phyloP scores from a whole-genome alignment of 2,113 vertebrate genomes.

The Centropus unirufus region DNA sequence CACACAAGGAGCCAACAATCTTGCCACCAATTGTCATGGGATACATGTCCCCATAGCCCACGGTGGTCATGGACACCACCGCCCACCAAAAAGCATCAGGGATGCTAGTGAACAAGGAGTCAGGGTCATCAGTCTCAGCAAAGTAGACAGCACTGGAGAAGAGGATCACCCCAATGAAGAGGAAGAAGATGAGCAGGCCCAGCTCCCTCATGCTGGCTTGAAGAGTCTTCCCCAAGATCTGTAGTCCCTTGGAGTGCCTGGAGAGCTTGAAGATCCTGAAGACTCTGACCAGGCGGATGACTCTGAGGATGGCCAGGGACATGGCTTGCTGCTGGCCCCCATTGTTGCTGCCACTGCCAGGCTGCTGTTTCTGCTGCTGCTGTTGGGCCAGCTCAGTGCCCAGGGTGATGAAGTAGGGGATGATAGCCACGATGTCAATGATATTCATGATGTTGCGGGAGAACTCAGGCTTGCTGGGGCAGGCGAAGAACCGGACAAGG shows the following conservation, averaged over 20 bases:
- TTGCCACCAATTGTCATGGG: slow-evolving; percentile 95
- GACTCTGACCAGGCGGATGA: slow-evolving; percentile 92
- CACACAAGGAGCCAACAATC: slow-evolving; percentile 94
- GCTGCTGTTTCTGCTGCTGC: slow-evolving; percentile 81
- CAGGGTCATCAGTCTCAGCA: slow-evolving; percentile 91
- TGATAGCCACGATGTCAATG: slow-evolving; percentile 92
- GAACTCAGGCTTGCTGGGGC: slow-evolving; percentile 91
- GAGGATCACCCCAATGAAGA: slow-evolving; percentile 93
- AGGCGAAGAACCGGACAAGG: slow-evolving; percentile 90
- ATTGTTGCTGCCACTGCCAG: slow-evolving; percentile 73
- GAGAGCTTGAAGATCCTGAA: slow-evolving; percentile 97
- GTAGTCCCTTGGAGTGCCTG: slow-evolving; percentile 93
- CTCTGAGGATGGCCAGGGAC: slow-evolving; percentile 92
- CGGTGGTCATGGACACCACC: slow-evolving; percentile 95
- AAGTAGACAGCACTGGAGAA: slow-evolving; percentile 97
- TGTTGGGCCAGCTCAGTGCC: slow-evolving; percentile 87
- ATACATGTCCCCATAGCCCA: slow-evolving; percentile 96
- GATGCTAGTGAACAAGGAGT: slow-evolving; percentile 90
- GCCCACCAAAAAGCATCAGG: slow-evolving; percentile 98
- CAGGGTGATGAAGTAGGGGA: slow-evolving; percentile 94
- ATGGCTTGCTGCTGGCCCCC: slow-evolving; percentile 88
- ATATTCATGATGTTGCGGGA: slow-evolving; percentile 94
- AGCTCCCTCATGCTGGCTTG: slow-evolving; percentile 95
- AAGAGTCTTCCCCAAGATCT: slow-evolving; percentile 92
- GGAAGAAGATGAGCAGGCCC: slow-evolving; percentile 93